Percentiles rank a stretch among this genome's conserved stretches.
These are phyloP conservation scores for Hoplodrina blanda DNA, from an alignment of 2,888 invertebrate genomes.

Conservation along the genomic window DNA sequence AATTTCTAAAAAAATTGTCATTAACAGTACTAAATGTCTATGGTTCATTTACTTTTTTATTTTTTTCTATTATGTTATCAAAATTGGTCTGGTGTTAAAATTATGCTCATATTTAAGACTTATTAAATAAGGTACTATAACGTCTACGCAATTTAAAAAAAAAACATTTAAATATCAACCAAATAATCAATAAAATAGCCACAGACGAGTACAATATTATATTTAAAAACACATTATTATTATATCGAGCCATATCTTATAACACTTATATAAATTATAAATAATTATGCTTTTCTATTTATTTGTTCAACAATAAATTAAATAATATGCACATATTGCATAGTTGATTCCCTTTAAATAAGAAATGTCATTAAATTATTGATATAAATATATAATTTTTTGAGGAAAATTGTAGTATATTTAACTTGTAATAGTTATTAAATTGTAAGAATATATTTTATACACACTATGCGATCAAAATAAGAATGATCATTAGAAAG, in stretches of 20 bases:
- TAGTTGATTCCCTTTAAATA: not conserved
- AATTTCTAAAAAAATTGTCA: slow-evolving; percentile 17
- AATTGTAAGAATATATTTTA: slow-evolving; percentile 2
- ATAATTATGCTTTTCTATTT: not conserved
- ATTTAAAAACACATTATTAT: slow-evolving; percentile 5
- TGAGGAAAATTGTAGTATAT: no score
- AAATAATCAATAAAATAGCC: slow-evolving; percentile 7
- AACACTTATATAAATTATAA: slow-evolving; percentile 8
- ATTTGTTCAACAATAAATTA: slow-evolving; percentile 18
- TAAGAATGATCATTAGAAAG: not conserved
- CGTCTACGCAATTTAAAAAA: not conserved
- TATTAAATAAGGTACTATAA: not conserved
- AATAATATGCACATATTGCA: slow-evolving; percentile 1
- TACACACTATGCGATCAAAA: slow-evolving; percentile 11
- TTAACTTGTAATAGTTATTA: no score
- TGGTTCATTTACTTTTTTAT: no score
- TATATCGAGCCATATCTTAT: not conserved
- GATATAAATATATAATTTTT: not conserved
- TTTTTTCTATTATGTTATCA: not conserved
- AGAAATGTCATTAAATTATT: not conserved
- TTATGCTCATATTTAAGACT: not conserved
- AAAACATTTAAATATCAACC: not conserved
- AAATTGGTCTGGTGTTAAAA: slow-evolving; percentile 15
- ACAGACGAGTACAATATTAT: slow-evolving; percentile 3
- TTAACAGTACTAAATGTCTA: not conserved